Base-by-base conservation (phyloP, 1,140 invertebrate genomes). In the Papilio helenus region DNA sequence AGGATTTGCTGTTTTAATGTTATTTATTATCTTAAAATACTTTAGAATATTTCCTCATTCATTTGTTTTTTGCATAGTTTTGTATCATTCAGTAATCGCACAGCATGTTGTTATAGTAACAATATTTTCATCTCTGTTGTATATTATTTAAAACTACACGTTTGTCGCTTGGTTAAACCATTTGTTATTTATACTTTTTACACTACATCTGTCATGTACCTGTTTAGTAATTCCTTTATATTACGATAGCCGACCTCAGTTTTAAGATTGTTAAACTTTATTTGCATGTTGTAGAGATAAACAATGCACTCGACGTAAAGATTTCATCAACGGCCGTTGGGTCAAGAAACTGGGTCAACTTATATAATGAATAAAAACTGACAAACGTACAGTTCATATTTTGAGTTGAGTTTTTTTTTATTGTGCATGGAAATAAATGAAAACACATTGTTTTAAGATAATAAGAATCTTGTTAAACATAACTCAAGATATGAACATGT, bases 331-430 rank as follows among this genome's bases (percentile, higher is more conserved):
- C 49, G 26, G 42, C 44, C 72, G 23, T 34, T 34, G 73, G 49
- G 49, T 55, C 73, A 58, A 76, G 73, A 58, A 76, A 76, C 73
- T 76, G 26, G 73, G 73, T 76, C 49, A 29, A 23, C 20, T 76
- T 76, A 49, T 46, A 49, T 74, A 74, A 74, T 12, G 44, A 74
- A 49, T 46, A 74, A 26, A 74, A 74, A 74, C 72, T 46, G 72
- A 26, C 72, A 26, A 49, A 51, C 72, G 72, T 46, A 74, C 26
- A 23, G 72, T 49, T 34, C 26, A 68, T 68, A 68, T 68, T 68
- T 29, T 68, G 26, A 68, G 26, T 29, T n/a, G n/a, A n/a, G n/a
- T n/a, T n/a, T n/a, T 65, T 65, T 65, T 65, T 65, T 26, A 46
- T 26, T 68, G 14, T 16, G 23, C 29, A 29, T 29, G 29, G 0